Base-by-base conservation (phyloP, 1,140 invertebrate species). In the Scaptomyza montana region DNA sequence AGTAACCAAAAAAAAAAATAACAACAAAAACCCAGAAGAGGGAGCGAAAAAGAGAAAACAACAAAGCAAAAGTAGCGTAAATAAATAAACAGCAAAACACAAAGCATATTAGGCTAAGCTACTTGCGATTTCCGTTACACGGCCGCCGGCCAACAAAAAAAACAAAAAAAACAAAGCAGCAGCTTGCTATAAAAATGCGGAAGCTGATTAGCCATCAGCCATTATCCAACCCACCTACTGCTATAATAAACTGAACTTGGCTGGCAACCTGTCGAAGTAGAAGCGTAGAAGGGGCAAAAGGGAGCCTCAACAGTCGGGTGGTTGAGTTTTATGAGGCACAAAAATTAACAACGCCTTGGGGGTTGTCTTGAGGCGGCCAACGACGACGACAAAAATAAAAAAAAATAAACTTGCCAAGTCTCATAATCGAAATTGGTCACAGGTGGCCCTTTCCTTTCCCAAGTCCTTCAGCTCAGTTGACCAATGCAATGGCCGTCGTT, bases 351-450 rank as follows among this genome's bases (percentile, higher is more conserved):
- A 89, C 84, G 84, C 84, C 84, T 89, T 76, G 67, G 84, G 78
- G 82, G 77, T 78, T 79, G 75, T 82, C 82, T 81, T 80, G 54
- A 68, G 73, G 62, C 75, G 56, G 13, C 30, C 50, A 33, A 21
- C 46, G 36, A 73, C 60, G 59, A 49, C 46, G 30, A 30, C 30
- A 7, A 30, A 5, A 16, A 16, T 16, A 16, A 7, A 30, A 5
- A 30, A 36, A 8, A 36, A 55, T 60, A 55, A 77, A 79, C 68
- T 85, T 71, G 49, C 67, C 71, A 82, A 75, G 61, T 80, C 85
- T 89, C 85, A 90, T 90, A 90, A 90, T 90, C 87, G 87, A 90
- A 87, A 90, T 87, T 90, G 87, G 87, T 84, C 87, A 89, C 87
- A 90, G 89, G 87, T 90, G 87, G 72, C 79, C 75, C 69, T 36